Evolutionary conservation across 2,888 invertebrate genomes (phyloP).

Genomic region (Aspidiotus rigidus): DNA sequence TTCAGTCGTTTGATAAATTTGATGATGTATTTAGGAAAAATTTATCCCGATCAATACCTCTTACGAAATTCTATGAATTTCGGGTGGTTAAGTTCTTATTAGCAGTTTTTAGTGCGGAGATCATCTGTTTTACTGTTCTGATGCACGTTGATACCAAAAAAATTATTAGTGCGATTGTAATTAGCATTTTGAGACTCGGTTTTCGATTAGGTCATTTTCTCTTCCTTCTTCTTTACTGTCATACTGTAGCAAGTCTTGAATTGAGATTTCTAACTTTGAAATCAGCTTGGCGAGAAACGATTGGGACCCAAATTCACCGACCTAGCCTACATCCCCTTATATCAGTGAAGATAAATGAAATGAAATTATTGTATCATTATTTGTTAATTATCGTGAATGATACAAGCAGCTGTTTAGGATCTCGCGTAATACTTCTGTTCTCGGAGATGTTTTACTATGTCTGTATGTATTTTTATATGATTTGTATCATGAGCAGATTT

Average conservation of each 20-base stretch:
- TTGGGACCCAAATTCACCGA: neutral
- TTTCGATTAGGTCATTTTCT: no score
- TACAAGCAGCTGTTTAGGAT: constrained; percentile 9
- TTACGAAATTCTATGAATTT: no score
- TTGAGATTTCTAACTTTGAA: constrained; percentile 12
- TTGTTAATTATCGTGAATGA: neutral
- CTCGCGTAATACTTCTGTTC: constrained; percentile 12
- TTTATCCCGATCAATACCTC: no score
- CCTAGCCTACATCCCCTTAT: neutral
- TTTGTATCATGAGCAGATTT: constrained; percentile 5
- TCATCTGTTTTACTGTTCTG: no score
- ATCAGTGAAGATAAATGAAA: neutral
- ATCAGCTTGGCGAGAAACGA: neutral
- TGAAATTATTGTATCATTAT: constrained; percentile 5
- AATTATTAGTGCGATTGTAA: no score
- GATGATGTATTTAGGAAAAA: no score
- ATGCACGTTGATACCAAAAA: no score
- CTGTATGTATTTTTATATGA: constrained; percentile 19
- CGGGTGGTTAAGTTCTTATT: no score
- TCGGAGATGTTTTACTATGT: constrained; percentile 10
- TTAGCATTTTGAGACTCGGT: no score
- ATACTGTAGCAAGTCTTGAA: neutral
- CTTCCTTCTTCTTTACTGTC: no score
- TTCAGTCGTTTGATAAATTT: no score
- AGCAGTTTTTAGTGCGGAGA: no score